Evolutionary conservation across 2,113 vertebrate species (phyloP).

Genomic region (Circaetus cinerascens): DNA sequence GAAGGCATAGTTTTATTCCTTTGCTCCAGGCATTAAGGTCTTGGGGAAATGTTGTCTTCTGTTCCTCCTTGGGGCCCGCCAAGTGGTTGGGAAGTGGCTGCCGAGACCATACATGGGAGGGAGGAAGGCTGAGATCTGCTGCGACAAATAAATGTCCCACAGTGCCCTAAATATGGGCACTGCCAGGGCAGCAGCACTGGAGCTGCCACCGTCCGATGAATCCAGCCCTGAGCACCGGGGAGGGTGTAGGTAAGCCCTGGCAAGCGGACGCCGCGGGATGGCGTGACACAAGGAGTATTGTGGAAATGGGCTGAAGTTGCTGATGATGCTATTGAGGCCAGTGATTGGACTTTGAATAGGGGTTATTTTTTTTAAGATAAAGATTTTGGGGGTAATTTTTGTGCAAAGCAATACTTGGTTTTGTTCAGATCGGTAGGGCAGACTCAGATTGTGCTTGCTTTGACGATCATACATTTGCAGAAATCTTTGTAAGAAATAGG

Average conservation of each 20-base stretch:
- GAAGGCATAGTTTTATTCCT: neutral
- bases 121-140: neutral
- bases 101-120: fast-evolving
- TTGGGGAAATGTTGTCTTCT: neutral
- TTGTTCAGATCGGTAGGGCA: neutral
- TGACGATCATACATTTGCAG: neutral
- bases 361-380: neutral
- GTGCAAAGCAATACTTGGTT: neutral
- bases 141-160: neutral
- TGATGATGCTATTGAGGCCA: neutral
- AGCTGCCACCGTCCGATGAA: neutral
- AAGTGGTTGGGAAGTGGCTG: neutral
- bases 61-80: neutral
- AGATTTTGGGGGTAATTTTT: neutral
- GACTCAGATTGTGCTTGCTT: neutral
- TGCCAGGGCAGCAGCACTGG: neutral
- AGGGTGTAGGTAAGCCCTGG: neutral
- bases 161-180: neutral
- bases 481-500: neutral
- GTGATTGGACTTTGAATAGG: neutral
- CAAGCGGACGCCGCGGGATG: fast-evolving
- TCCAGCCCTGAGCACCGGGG: neutral
- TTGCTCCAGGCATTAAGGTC: neutral
- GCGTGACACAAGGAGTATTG: fast-evolving
- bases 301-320: neutral